Conservation (phyloP, 2,113 vertebrate genomes). For the Gopherus evgoodei region DNA sequence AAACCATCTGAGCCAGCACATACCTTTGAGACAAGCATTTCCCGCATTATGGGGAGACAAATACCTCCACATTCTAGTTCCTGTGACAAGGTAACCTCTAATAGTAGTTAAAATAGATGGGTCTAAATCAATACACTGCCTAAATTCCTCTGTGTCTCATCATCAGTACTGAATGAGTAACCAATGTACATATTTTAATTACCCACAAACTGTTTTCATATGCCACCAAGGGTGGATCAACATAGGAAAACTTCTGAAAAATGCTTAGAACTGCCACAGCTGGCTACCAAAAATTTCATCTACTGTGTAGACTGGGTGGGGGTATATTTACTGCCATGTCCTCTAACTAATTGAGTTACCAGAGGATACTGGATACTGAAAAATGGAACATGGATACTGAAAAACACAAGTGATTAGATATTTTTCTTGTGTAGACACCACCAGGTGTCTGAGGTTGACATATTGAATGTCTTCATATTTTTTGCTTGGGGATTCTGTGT, state of each 20-base stretch:
- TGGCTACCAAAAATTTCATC: not conserved
- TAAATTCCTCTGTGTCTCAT: not conserved
- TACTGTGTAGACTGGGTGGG: too few species aligned
- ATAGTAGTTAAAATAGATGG: not conserved
- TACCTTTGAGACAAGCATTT: not conserved
- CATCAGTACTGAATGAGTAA: not conserved
- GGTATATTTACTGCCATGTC: not conserved
- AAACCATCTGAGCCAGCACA: not conserved
- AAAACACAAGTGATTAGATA: constrained; percentile 40
- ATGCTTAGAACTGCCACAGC: not conserved
- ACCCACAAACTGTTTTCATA: not conserved
- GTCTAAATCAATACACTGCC: constrained; percentile 23
- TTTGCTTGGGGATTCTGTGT: constrained; percentile 10
- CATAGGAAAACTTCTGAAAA: not conserved
- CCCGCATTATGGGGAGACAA: accelerated
- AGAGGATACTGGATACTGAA: constrained; percentile 44
- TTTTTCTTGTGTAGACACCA: constrained; percentile 13
- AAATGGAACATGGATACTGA: constrained; percentile 46
- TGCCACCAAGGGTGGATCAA: not conserved
- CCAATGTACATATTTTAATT: constrained; percentile 13
- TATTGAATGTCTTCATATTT: constrained; percentile 42
- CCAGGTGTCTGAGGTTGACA: not conserved
- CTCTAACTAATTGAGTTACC: not conserved
- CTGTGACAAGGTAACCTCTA: not conserved
- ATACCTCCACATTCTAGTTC: not conserved